Evolutionary conservation across 2,888 invertebrate genomes (phyloP).

Genomic region (Acleris cristana): DNA sequence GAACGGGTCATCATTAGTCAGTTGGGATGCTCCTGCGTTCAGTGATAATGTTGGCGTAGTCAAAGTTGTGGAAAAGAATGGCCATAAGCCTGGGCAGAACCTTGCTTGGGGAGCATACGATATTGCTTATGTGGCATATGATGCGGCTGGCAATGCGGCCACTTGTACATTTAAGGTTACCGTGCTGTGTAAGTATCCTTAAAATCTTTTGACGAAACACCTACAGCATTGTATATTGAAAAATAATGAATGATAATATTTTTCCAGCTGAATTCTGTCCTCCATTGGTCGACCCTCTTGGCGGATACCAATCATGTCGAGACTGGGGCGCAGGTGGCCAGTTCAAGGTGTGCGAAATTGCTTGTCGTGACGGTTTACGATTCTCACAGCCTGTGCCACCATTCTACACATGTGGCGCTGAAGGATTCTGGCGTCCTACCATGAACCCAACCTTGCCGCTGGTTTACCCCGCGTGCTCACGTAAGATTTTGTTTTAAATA

Average conservation of each 20-base stretch:
- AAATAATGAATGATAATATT: slow-evolving; percentile 10
- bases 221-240: background rate
- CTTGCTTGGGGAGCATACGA: slow-evolving; percentile 96
- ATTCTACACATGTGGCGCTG: slow-evolving; percentile 98
- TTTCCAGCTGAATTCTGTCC: slow-evolving; percentile 94
- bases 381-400: slow-evolving; percentile 97
- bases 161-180: slow-evolving; percentile 96
- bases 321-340: slow-evolving; percentile 98
- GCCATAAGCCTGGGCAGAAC: slow-evolving; percentile 94
- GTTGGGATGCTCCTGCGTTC: slow-evolving; percentile 96
- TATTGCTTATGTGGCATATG: slow-evolving; percentile 96
- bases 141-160: slow-evolving; percentile 95
- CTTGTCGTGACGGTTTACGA: slow-evolving; percentile 92
- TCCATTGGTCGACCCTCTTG: slow-evolving; percentile 93
- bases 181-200: slow-evolving; percentile 88
- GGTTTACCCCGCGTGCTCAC: slow-evolving; percentile 95
- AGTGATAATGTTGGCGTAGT: slow-evolving; percentile 94
- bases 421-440: slow-evolving; percentile 98
- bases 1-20: slow-evolving; percentile 94
- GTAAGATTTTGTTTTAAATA: slow-evolving; percentile 75
- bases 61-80: slow-evolving; percentile 91
- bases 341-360: slow-evolving; percentile 97
- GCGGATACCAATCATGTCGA: slow-evolving; percentile 95
- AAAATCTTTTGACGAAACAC: background rate
- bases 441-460: slow-evolving; percentile 90